Evolutionary conservation across 2,113 vertebrate genomes (phyloP), one percentile per base, ranked within the genome.

Genomic region (Acanthochromis polyacanthus): DNA sequence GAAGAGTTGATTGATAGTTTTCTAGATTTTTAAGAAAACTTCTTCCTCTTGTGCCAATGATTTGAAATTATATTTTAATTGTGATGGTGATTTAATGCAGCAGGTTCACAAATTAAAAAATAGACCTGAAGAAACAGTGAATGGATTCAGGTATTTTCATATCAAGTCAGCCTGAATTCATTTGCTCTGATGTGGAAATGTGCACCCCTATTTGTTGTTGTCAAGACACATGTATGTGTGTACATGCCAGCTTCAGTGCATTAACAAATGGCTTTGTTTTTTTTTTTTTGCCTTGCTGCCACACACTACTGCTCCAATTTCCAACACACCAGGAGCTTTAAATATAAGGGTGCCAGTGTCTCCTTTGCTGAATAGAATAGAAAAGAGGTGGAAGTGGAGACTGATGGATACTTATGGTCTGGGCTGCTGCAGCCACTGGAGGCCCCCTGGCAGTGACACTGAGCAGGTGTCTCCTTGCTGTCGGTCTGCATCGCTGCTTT

Each of bases 381-480:
- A 75, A 50, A 53, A 58, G 61, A 74, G 79, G 61, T 70, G 55
- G 40, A 74, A 62, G 61, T 75, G 61, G 25, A 63, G 53, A 28
- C 51, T 74, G 80, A 69, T 75, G 56, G 75, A 60, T 71, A 72
- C 66, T 76, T 65, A 86, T 86, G 82, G 70, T 51, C 46, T 40
- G 36, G n/a, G 38, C 71, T 43, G 57, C 82, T 67, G 45, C 51
- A 66, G 58, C 58, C 67, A 20, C 67, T 12, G 28, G 55, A 75
- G 63, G 28, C 46, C 30, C 71, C 55, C 75, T 5, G 59, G 78
- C 57, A 74, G 71, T 68, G 72, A 85, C 67, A 59, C 66, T 48
- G 68, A 86, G 63, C 92, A 88, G 80, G 84, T 89, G 84, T 78
- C 83, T 66, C 61, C 65, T 75, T 60, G 28, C 75, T 51, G 76